phyloP scores from a whole-genome alignment of 2,797 vertebrate species.

The Dermochelys coriacea region DNA sequence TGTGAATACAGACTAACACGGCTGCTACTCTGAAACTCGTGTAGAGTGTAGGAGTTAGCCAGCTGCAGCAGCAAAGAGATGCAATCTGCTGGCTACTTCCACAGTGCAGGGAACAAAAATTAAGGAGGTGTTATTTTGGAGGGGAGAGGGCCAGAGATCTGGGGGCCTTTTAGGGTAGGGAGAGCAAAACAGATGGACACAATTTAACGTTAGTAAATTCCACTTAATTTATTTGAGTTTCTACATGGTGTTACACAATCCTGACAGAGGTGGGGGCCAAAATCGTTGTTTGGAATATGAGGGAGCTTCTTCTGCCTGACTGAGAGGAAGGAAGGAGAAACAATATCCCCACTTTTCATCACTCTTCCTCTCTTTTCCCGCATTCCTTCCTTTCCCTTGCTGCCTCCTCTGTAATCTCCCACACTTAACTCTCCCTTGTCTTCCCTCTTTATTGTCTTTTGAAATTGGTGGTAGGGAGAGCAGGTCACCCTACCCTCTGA shows the following conservation, averaged over 20 bases:
- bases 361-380: neutral
- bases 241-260: neutral
- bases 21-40: neutral
- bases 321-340: neutral
- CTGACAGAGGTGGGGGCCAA: neutral
- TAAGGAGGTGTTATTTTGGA: neutral
- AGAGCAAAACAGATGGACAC: neutral
- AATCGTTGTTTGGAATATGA: neutral
- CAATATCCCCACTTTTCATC: neutral
- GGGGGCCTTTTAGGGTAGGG: neutral
- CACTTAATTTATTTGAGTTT: neutral
- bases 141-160: neutral
- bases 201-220: neutral
- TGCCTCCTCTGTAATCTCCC: accelerated
- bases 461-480: neutral
- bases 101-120: neutral
- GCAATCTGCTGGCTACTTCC: neutral
- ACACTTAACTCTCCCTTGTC: neutral
- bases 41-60: neutral
- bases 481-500: neutral
- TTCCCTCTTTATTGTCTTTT: neutral
- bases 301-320: neutral
- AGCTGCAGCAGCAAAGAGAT: neutral
- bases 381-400: neutral
- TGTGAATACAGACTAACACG: too few relatives aligned